Percentiles rank a stretch among this genome's conserved stretches.
Conservation (phyloP, 2,888 invertebrate species). For the Stenodera caucasica region DNA sequence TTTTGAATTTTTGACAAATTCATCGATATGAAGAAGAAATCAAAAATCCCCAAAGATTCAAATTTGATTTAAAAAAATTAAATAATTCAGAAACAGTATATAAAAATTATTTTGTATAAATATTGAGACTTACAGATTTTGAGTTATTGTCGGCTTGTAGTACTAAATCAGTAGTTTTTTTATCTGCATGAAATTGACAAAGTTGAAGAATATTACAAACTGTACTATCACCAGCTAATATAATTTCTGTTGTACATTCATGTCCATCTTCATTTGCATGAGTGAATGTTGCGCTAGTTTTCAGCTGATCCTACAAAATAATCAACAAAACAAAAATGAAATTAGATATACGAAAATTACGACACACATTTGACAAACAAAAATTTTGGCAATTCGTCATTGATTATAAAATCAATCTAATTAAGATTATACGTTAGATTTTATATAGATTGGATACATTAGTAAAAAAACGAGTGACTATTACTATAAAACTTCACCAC, state of each 20-base stretch:
- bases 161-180: constrained; percentile 14
- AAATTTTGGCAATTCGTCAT: constrained; percentile 5
- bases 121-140: constrained; percentile 18
- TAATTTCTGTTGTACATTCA: constrained; percentile 9
- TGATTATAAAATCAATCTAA: constrained; percentile 4
- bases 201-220: constrained; percentile 11
- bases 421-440: constrained; percentile 14
- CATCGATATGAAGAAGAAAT: too few relatives aligned
- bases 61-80: constrained; percentile 2
- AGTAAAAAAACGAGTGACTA: constrained; percentile 11
- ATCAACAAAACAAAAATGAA: neutral
- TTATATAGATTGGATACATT: constrained; percentile 11
- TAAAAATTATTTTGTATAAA: neutral
- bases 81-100: neutral
- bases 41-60: too few relatives aligned
- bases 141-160: constrained; percentile 14
- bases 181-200: constrained; percentile 10
- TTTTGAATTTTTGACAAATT: neutral
- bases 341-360: neutral
- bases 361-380: neutral
- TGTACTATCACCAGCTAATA: constrained; percentile 13
- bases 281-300: neutral
- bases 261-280: constrained; percentile 16
- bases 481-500: neutral
- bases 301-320: constrained; percentile 7